Percentiles rank a stretch among this genome's conserved stretches.
Evolutionary conservation across 2,797 vertebrate genomes (phyloP).

Genomic region (Parotocinclus haroldoi): DNA sequence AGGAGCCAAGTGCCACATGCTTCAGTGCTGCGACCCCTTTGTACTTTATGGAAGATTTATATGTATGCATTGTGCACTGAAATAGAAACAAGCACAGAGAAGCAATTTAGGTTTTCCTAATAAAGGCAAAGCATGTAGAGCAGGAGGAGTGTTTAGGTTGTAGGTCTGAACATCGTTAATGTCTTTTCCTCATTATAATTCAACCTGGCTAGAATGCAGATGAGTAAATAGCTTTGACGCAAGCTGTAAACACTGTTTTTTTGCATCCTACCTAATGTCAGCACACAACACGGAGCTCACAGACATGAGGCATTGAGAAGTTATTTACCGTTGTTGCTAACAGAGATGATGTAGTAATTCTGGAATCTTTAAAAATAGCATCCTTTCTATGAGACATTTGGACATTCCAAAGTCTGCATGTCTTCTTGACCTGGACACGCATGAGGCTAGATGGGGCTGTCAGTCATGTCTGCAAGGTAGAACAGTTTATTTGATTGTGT

Average conservation of each 20-base stretch:
- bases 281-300: neutral
- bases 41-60: slow-evolving; percentile 50
- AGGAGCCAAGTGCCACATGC: slow-evolving; percentile 1
- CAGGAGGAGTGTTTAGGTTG: slow-evolving; percentile 46
- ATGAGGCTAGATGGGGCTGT: neutral
- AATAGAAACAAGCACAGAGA: slow-evolving; percentile 66
- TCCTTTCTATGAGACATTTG: slow-evolving; percentile 21
- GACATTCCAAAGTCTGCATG: slow-evolving; percentile 11
- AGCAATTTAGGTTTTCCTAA: slow-evolving; percentile 65
- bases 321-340: slow-evolving; percentile 19
- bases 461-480: slow-evolving; percentile 8
- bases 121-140: slow-evolving; percentile 60
- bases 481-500: slow-evolving; percentile 54
- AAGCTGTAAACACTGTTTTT: neutral
- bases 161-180: slow-evolving; percentile 46
- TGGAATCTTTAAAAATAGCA: slow-evolving; percentile 24
- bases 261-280: neutral
- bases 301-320: neutral
- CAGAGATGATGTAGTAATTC: too few relatives aligned
- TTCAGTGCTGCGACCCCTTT: too few relatives aligned
- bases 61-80: slow-evolving; percentile 57
- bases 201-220: slow-evolving; percentile 27
- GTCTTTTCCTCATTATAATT: slow-evolving; percentile 44
- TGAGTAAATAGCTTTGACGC: slow-evolving; percentile 7
- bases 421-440: slow-evolving; percentile 8